Conservation (phyloP, 2,797 vertebrate species). For the Onychomys leucogaster region DNA sequence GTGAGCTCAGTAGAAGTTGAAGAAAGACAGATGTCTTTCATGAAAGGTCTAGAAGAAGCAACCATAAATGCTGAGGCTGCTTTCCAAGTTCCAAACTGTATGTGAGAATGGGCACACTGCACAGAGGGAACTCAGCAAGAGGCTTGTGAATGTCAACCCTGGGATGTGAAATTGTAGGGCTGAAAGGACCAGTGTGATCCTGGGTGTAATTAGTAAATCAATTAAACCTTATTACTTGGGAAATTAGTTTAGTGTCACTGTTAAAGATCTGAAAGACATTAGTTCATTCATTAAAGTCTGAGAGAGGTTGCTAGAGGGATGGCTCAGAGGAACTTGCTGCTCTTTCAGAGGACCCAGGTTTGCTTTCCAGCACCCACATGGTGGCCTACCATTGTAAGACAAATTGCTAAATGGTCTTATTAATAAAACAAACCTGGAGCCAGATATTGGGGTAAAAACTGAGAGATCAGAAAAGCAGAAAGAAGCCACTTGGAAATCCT, state of each 20-base stretch:
- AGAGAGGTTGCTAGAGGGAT: not conserved
- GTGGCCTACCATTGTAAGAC: too few species aligned
- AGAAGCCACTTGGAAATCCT: too few species aligned
- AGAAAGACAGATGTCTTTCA: conserved; percentile 18
- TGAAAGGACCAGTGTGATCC: not conserved
- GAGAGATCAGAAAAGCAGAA: too few species aligned
- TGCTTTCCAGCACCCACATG: not conserved
- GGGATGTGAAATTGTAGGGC: not conserved
- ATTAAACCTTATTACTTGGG: not conserved
- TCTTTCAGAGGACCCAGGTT: not conserved
- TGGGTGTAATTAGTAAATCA: conserved; percentile 9
- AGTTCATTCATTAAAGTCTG: not conserved
- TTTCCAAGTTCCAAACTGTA: conserved; percentile 4
- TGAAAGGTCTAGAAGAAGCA: not conserved
- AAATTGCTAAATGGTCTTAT: too few species aligned
- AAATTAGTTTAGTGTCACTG: not conserved
- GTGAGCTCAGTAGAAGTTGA: not conserved
- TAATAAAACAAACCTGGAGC: too few species aligned
- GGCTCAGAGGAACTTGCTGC: not conserved
- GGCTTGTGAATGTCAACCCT: not conserved
- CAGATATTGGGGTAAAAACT: too few species aligned
- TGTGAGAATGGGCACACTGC: not conserved
- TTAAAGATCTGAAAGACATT: not conserved
- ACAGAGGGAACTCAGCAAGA: not conserved
- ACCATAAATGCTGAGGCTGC: not conserved